These are phyloP conservation scores for Telmatherina bonti DNA, from an alignment of 2,797 vertebrate genomes.

Conservation along the genomic window DNA sequence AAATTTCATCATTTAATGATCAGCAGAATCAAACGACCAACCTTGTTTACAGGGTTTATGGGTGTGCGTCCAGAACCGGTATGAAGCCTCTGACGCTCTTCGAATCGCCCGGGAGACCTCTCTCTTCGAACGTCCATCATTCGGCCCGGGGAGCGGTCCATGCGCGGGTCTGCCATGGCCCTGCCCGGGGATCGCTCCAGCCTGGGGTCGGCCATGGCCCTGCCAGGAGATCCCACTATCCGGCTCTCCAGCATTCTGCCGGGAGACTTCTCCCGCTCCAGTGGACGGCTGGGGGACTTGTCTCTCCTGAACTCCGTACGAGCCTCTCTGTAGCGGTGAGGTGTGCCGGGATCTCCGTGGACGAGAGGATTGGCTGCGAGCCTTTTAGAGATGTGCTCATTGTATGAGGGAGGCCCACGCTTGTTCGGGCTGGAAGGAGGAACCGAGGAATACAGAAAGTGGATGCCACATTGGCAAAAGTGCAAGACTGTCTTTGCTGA, in stretches of 20 bases:
- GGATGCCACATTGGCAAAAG: slow-evolving; percentile 28
- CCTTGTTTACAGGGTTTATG: slow-evolving; percentile 95
- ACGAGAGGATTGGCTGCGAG: slow-evolving; percentile 91
- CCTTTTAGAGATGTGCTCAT: slow-evolving; percentile 99
- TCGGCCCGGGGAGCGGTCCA: slow-evolving; percentile 85
- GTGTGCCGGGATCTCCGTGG: slow-evolving; percentile 93
- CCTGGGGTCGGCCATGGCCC: slow-evolving; percentile 90
- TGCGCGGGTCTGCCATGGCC: slow-evolving; percentile 90
- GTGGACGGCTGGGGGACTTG: slow-evolving; percentile 91
- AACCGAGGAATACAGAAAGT: slow-evolving; percentile 36
- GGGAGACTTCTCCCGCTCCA: slow-evolving; percentile 96
- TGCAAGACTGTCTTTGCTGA: background rate
- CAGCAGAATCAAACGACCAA: slow-evolving; percentile 55
- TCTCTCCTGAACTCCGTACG: slow-evolving; percentile 94
- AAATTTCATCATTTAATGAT: too few relatives aligned
- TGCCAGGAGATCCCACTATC: slow-evolving; percentile 89
- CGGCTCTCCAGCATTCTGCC: slow-evolving; percentile 91
- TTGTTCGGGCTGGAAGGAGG: slow-evolving; percentile 92
- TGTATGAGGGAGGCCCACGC: slow-evolving; percentile 96
- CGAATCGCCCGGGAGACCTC: slow-evolving; percentile 92
- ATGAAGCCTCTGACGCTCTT: slow-evolving; percentile 92
- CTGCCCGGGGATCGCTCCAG: slow-evolving; percentile 92
- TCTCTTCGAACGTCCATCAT: slow-evolving; percentile 93
- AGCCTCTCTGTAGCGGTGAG: slow-evolving; percentile 95
- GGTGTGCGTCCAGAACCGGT: slow-evolving; percentile 92